Conservation (phyloP, 2,113 vertebrate genomes). For the Albula goreensis region DNA sequence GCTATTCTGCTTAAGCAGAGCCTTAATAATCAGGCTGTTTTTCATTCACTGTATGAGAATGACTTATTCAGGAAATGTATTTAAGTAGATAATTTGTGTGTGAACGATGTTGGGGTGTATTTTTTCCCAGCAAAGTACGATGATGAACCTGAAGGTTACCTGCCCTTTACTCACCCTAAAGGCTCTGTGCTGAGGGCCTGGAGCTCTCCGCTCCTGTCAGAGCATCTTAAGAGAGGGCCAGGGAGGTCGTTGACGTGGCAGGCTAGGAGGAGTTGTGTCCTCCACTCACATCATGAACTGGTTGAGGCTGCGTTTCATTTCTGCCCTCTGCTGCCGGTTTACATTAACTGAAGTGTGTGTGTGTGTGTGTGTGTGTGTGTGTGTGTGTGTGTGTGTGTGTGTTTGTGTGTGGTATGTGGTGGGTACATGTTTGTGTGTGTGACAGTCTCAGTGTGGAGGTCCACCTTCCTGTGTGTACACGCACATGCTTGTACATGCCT, state of each 20-base stretch:
- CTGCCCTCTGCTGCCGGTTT: background rate
- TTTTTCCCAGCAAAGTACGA: background rate
- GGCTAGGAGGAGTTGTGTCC: background rate
- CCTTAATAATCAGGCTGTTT: background rate
- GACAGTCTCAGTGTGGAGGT: too few species aligned
- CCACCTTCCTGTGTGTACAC: too few species aligned
- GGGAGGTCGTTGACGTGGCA: background rate
- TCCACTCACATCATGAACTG: background rate
- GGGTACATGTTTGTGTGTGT: too few species aligned
- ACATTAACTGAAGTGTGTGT: background rate
- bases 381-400: background rate
- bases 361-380: background rate
- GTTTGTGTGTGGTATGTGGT: background rate
- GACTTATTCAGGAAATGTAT: background rate
- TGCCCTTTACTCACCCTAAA: background rate
- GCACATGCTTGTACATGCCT: background rate
- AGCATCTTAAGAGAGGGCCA: background rate
- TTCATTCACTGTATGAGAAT: background rate
- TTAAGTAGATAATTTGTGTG: too few species aligned
- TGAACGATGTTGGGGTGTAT: background rate
- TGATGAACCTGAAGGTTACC: background rate
- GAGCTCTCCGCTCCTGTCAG: background rate
- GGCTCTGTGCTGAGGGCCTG: background rate
- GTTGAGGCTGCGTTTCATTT: background rate
- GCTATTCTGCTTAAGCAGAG: background rate